A percentile compares a stretch with the other conserved stretches of the same genome.
phyloP scores from a whole-genome alignment of 2,113 vertebrate genomes.

The Meleagris gallopavo region DNA sequence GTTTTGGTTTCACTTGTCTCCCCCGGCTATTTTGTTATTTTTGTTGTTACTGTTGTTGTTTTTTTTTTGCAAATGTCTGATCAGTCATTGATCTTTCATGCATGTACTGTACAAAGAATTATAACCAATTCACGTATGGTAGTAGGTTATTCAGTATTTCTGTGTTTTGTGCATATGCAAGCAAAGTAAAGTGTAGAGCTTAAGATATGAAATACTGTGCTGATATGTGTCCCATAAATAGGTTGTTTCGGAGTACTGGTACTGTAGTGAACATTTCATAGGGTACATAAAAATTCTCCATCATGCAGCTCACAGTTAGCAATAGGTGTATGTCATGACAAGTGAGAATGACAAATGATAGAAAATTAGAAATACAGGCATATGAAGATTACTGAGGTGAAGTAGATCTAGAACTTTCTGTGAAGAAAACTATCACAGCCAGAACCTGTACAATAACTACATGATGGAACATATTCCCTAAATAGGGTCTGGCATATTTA shows the following conservation, averaged over 20 bases:
- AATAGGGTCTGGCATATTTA: not conserved
- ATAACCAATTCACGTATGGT: not conserved
- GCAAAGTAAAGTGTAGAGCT: not conserved
- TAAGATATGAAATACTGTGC: not conserved
- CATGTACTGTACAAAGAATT: not conserved
- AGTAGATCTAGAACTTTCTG: not conserved
- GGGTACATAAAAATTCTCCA: not conserved
- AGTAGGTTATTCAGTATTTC: not conserved
- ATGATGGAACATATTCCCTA: not conserved
- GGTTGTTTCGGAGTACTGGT: not conserved
- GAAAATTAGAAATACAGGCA: not conserved
- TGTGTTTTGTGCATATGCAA: not conserved
- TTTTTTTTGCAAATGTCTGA: not conserved
- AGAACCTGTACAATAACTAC: not conserved
- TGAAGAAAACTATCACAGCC: not conserved
- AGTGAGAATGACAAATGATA: not conserved
- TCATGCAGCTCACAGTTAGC: not conserved
- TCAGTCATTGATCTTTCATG: not conserved
- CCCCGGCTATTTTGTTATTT: not conserved
- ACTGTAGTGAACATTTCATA: not conserved
- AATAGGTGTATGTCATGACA: slow-evolving; percentile 1
- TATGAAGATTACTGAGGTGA: not conserved
- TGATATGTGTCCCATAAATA: not conserved
- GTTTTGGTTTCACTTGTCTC: not conserved
- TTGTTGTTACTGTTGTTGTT: no score